These are phyloP conservation scores for Callinectes sapidus DNA, from an alignment of 2,888 invertebrate genomes.

Conservation along the genomic window DNA sequence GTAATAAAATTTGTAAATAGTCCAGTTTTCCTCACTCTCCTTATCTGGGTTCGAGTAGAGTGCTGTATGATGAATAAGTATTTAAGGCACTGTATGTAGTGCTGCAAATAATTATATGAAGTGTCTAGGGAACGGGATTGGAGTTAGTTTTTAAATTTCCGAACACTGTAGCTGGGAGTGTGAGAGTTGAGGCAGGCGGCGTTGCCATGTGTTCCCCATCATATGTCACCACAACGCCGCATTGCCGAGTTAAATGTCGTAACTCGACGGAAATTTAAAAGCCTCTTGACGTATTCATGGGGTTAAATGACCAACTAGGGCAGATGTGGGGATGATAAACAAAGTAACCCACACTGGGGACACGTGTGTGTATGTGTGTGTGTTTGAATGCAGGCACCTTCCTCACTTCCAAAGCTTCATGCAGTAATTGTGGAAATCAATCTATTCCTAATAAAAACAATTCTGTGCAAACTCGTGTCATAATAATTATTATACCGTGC, in stretches of 20 bases:
- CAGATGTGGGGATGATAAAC: neutral
- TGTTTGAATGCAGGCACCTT: neutral
- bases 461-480: too few relatives aligned
- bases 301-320: neutral
- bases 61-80: neutral
- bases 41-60: neutral
- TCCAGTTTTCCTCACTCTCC: neutral
- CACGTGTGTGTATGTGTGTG: neutral
- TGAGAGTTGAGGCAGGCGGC: neutral
- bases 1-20: conserved; percentile 18
- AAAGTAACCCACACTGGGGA: neutral
- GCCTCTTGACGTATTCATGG: neutral
- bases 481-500: too few relatives aligned
- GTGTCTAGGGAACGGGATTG: neutral
- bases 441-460: neutral
- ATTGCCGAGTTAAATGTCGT: conserved; percentile 54
- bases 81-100: neutral
- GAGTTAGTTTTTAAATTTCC: neutral
- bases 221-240: conserved; percentile 21
- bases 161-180: neutral
- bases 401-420: neutral
- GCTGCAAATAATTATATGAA: neutral
- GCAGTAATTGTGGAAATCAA: neutral
- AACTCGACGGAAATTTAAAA: conserved; percentile 58
- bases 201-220: conserved; percentile 38